These are phyloP conservation scores for Monopterus albus DNA, from an alignment of 2,113 vertebrate species.

Conservation along the genomic window DNA sequence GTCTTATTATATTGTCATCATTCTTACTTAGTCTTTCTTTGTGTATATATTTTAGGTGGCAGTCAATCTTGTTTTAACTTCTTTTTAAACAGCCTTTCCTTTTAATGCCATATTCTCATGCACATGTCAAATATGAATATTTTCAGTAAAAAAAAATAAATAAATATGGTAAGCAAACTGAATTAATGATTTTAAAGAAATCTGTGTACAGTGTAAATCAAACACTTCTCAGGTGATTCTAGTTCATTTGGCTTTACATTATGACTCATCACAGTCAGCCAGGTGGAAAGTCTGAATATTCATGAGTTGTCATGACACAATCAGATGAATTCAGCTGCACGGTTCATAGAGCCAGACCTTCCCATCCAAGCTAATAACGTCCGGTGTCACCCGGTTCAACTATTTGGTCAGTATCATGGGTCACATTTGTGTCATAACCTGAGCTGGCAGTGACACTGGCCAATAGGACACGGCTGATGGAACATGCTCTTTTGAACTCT, in stretches of 20 bases:
- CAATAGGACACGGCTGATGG: constrained; percentile 27
- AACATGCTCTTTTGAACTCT: constrained; percentile 18
- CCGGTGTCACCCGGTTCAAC: constrained; percentile 40
- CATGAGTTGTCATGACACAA: constrained; percentile 62
- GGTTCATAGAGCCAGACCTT: constrained; percentile 64
- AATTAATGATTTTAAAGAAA: background rate
- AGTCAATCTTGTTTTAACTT: background rate
- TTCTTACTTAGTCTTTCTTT: constrained; percentile 10
- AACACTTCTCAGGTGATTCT: constrained; percentile 33
- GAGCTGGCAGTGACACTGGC: constrained; percentile 41
- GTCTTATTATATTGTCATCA: constrained; percentile 2
- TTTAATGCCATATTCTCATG: background rate
- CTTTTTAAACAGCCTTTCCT: background rate
- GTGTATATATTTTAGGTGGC: background rate
- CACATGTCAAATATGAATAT: too few relatives aligned
- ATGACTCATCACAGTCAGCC: constrained; percentile 49
- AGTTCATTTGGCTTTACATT: constrained; percentile 27
- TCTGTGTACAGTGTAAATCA: background rate
- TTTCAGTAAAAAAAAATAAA: background rate
- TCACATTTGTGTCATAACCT: constrained; percentile 48
- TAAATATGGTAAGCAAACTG: too few relatives aligned
- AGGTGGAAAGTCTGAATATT: constrained; percentile 72
- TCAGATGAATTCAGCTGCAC: constrained; percentile 65
- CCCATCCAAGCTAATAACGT: constrained; percentile 68
- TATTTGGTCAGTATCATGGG: constrained; percentile 45